Percentiles rank a stretch among this genome's conserved stretches.
phyloP scores from a whole-genome alignment of 2,113 vertebrate genomes.

The Ancistrus triradiatus region DNA sequence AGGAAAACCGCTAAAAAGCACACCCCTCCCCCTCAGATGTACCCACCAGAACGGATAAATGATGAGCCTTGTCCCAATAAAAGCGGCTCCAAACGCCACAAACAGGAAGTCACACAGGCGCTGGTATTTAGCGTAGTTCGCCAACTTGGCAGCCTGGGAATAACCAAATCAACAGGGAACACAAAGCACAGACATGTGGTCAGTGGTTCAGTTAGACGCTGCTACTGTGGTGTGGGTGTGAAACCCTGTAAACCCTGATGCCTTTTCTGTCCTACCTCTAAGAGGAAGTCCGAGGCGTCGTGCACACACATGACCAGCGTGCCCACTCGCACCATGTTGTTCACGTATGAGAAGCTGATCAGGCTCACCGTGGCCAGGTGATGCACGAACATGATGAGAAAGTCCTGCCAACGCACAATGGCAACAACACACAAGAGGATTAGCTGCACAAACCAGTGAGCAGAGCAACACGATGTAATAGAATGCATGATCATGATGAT shows the following conservation, averaged over 20 bases:
- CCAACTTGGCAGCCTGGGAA: conserved; percentile 85
- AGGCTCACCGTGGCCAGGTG: conserved; percentile 84
- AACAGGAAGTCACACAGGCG: conserved; percentile 86
- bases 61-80: conserved; percentile 84
- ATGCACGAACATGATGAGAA: conserved; percentile 94
- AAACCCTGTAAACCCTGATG: too few species aligned
- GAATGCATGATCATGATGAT: too few species aligned
- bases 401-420: conserved; percentile 73
- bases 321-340: conserved; percentile 91
- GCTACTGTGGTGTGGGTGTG: too few species aligned
- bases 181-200: neutral
- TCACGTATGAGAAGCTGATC: conserved; percentile 90
- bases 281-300: conserved; percentile 83
- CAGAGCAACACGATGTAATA: too few species aligned
- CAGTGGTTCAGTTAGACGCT: neutral
- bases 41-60: conserved; percentile 92
- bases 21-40: too few species aligned
- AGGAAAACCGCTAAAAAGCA: too few species aligned
- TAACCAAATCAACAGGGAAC: conserved; percentile 3
- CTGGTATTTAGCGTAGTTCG: conserved; percentile 95
- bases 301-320: conserved; percentile 87
- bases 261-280: conserved; percentile 74
- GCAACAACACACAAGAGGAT: neutral
- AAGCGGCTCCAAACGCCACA: conserved; percentile 80
- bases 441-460: neutral